Base-by-base conservation (phyloP, 2,113 vertebrate species). In the Furnarius figulus region DNA sequence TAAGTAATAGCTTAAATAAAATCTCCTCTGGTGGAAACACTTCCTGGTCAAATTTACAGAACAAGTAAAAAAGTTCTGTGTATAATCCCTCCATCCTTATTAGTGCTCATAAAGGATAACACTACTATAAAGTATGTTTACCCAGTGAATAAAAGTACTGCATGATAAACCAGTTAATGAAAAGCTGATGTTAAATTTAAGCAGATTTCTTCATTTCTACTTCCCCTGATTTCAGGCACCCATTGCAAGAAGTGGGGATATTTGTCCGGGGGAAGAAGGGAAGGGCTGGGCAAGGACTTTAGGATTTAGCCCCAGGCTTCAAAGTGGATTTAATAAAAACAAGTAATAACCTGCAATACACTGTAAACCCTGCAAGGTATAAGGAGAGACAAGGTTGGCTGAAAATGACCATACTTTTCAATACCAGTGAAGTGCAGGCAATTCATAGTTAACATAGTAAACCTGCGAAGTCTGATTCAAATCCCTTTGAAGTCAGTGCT, bases 291-390 rank as follows among this genome's bases (percentile, higher is more conserved):
- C 61, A 87, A 93, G 40, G 76, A 86, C 65, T 92, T 95, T 17
- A 90, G 76, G 79, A 95, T 95, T 94, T 96, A 84, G 83, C 85
- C 85, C 16, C 53, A 91, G 96, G 96, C 95, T 97, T 97, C 92
- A 93, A 96, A 97, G 94, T 97, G 82, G 90, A 94, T 97, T 97
- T 97, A 97, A 97, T 98, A 95, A 97, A 98, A 97, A 77, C 96
- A 95, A 97, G 94, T 97, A 97, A 96, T 97, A 97, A 97, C 89
- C 83, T 85, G 66, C 88, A 94, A 86, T 97, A 92, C 84, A 77
- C 76, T 66, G 86, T 94, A 97, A 93, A 46, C 53, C 77, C 73
- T 89, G 56, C 44, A 95, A 92, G 86, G 58, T 79, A 55, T 82
- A 82, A 71, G 53, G 33, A 53, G 31, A 46, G 50, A 65, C 66